Conservation (phyloP, 2,113 vertebrate genomes). For the Etheostoma cragini region DNA sequence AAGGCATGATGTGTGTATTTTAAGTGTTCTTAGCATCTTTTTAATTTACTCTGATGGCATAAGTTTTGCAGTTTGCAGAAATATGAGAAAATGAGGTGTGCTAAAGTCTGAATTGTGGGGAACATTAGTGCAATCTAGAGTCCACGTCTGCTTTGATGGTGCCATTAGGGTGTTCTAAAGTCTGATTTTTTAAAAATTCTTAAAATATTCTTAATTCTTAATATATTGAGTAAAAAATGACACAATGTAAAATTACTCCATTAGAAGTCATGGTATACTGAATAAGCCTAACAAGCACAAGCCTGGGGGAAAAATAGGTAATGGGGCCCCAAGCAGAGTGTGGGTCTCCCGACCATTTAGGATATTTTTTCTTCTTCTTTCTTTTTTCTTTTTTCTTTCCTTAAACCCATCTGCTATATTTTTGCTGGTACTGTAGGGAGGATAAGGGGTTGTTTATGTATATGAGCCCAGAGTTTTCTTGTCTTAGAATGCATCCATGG, state of each 20-base stretch:
- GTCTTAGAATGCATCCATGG: neutral
- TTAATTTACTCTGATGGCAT: neutral
- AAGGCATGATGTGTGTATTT: neutral
- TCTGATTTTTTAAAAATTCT: no score
- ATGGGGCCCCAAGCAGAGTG: no score
- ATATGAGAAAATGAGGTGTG: neutral
- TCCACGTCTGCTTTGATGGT: neutral
- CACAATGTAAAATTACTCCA: neutral
- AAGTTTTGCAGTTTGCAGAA: neutral
- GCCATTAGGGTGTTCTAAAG: no score
- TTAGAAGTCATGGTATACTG: neutral
- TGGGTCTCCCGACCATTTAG: no score
- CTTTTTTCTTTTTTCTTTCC: no score
- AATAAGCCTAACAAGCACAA: neutral
- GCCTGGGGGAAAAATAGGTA: neutral
- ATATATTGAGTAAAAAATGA: neutral
- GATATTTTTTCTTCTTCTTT: no score
- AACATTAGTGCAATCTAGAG: neutral
- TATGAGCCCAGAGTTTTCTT: neutral
- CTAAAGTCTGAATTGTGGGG: neutral
- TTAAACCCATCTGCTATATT: no score
- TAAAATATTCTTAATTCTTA: no score
- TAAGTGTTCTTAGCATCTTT: no score
- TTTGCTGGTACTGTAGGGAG: neutral
- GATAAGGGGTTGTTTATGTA: neutral